Conservation (phyloP, 2,797 vertebrate genomes). For the Smutsia gigantea region DNA sequence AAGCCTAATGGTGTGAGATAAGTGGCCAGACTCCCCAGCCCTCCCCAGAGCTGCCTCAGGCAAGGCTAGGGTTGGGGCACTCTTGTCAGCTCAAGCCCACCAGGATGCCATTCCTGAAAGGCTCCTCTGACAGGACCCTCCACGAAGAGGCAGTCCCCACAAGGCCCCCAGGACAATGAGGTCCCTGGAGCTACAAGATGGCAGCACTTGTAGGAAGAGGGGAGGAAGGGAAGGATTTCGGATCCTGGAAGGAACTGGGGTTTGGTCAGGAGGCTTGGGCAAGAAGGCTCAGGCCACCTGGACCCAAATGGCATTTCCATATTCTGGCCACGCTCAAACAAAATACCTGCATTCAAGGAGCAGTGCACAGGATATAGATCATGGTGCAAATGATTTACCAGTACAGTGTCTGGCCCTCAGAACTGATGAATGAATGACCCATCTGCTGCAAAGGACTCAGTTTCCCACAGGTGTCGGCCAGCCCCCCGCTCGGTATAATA, state of each 20-base stretch:
- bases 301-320: background rate
- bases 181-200: background rate
- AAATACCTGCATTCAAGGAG: background rate
- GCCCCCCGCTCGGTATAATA: background rate
- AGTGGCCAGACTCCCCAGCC: conserved; percentile 60
- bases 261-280: background rate
- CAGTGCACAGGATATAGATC: fast-evolving
- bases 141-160: background rate
- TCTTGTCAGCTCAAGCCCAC: conserved; percentile 54
- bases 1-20: conserved; percentile 88
- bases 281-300: background rate
- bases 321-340: background rate
- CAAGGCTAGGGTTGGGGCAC: background rate
- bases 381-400: fast-evolving
- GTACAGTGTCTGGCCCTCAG: fast-evolving
- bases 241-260: background rate
- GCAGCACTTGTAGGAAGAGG: background rate
- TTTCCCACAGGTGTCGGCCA: background rate
- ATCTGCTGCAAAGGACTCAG: background rate
- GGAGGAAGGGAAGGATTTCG: background rate
- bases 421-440: background rate
- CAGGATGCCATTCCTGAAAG: conserved; percentile 60
- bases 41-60: conserved; percentile 67
- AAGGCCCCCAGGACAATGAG: background rate
- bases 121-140: conserved; percentile 40